Evolutionary conservation across 1,140 invertebrate species (phyloP).

Genomic region (Agrypnia vestita): DNA sequence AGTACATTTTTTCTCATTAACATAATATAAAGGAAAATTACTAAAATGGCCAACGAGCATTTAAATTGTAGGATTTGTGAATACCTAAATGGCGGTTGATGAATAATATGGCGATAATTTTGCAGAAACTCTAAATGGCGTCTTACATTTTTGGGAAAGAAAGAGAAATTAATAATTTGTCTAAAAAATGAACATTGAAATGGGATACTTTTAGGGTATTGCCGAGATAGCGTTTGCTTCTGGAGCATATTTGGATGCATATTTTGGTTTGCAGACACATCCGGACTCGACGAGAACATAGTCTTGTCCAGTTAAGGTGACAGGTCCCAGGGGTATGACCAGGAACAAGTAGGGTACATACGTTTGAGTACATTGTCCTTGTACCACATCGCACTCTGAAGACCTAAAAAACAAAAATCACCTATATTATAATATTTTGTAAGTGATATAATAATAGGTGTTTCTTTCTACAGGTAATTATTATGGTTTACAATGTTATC

Average conservation of each 20-base stretch:
- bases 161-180: slow-evolving; percentile 25
- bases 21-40: neutral
- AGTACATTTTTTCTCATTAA: neutral
- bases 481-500: no score
- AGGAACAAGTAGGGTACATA: slow-evolving; percentile 93
- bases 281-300: slow-evolving; percentile 94
- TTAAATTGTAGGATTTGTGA: no score
- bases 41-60: no score
- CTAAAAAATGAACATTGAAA: slow-evolving; percentile 4
- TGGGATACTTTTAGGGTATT: slow-evolving; percentile 45
- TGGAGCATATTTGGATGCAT: slow-evolving; percentile 73
- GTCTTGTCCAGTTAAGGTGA: slow-evolving; percentile 92
- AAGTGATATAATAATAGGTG: no score
- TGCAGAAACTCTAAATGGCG: slow-evolving; percentile 3
- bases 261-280: slow-evolving; percentile 91
- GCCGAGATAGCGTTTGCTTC: slow-evolving; percentile 71
- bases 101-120: slow-evolving; percentile 23
- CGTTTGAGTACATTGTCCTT: slow-evolving; percentile 92
- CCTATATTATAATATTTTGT: neutral
- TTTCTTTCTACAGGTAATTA: neutral
- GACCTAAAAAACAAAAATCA: slow-evolving; percentile 75
- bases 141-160: neutral
- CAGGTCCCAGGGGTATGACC: slow-evolving; percentile 91
- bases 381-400: slow-evolving; percentile 89
- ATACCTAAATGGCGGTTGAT: no score